phyloP scores from a whole-genome alignment of 2,888 invertebrate species.

The Rotaria macrura region DNA sequence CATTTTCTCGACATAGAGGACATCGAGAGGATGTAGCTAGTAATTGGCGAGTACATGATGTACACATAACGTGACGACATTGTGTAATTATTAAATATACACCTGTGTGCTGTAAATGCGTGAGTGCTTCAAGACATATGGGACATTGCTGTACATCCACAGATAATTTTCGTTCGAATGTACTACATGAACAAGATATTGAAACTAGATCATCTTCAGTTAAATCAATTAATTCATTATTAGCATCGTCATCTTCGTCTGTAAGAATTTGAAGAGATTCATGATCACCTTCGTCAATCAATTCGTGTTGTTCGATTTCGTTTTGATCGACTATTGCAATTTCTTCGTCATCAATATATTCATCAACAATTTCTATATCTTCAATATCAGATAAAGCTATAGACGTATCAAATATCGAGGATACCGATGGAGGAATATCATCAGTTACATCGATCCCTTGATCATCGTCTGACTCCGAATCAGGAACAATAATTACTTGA shows the following conservation, averaged over 20 bases:
- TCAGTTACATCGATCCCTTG: background rate
- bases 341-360: background rate
- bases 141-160: background rate
- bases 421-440: background rate
- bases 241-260: background rate
- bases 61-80: background rate
- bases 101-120: background rate
- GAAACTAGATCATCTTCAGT: background rate
- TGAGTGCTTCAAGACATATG: background rate
- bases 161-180: background rate
- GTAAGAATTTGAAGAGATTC: background rate
- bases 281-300: background rate
- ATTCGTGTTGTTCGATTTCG: background rate
- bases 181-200: background rate
- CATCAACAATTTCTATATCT: background rate
- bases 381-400: background rate
- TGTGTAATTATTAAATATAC: background rate
- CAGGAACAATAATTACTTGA: background rate
- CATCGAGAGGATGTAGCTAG: background rate
- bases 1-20: background rate
- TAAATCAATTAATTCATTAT: background rate
- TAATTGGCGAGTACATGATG: background rate
- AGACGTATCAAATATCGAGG: background rate
- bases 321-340: background rate
- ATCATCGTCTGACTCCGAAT: background rate